Base-by-base conservation (phyloP, 1,140 invertebrate species). In the Tenebrio molitor region DNA sequence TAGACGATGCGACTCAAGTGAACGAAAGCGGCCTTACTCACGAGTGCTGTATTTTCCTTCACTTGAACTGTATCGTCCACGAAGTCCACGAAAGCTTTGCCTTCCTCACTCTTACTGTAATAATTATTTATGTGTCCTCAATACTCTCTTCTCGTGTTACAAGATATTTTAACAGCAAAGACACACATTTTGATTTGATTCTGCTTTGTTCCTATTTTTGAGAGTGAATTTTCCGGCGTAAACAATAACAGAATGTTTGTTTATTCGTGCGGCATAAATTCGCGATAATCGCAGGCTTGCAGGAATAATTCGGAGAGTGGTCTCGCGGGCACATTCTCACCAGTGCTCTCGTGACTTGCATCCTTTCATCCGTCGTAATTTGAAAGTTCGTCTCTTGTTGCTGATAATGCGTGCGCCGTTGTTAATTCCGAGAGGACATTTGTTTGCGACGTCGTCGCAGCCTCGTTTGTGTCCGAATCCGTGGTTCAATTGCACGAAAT, bases 241-340 rank as follows among this genome's bases (percentile, higher is more conserved):
- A 33, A 39, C 36, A 39, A 39, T 29, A 39, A 12, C 12, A 12
- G n/a, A 39, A 12, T 39, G n/a, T 39, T 39, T 39, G 36, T 39
- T 39, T 12, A 39, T 39, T 39, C 36, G 4, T n/a, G 36, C 36
- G 36, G 36, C 36, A 39, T 39, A 39, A 39, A 39, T 39, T 39
- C 36, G 36, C 36, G 36, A 39, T 39, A 39, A 39, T 39, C 36
- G n/a, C 36, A 12, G 36, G 36, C 5, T 39, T 39, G 36, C n/a
- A 39, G n/a, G 36, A 39, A 39, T 39, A 39, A 39, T 39, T 39
- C n/a, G 36, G 36, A 39, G n/a, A 39, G 36, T 39, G 36, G 36
- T 39, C 36, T 39, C 36, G 36, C 4, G 36, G n/a, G 36, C 12
- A 39, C 12, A 8, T 39, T 5, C 36, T 12, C 36, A 39, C 5